These are phyloP conservation scores for Riparia riparia DNA, from an alignment of 2,113 vertebrate genomes.

Conservation along the genomic window DNA sequence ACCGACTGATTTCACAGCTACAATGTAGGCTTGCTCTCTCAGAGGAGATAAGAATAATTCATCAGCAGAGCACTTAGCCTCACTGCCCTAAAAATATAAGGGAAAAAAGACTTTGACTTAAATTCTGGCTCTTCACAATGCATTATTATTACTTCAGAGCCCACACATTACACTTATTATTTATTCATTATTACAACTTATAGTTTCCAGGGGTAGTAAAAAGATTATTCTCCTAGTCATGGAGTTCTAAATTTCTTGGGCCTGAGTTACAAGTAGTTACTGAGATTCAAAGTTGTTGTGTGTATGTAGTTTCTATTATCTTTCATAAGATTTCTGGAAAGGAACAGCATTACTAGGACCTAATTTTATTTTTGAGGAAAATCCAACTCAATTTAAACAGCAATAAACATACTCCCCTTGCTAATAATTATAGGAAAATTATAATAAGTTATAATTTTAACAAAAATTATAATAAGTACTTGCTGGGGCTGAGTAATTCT, in stretches of 20 bases:
- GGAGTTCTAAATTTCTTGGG: not conserved
- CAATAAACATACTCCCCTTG: not conserved
- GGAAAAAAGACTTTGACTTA: not conserved
- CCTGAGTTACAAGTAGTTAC: not conserved
- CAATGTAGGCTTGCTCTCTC: not conserved
- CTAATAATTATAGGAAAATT: not conserved
- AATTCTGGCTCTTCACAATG: not conserved
- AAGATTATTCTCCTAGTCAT: not conserved
- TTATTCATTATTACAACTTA: slow-evolving; percentile 11
- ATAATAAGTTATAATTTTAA: not conserved
- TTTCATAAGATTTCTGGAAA: not conserved
- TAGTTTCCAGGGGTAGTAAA: not conserved
- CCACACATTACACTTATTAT: not conserved
- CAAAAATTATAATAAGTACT: not conserved
- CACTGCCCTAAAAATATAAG: not conserved
- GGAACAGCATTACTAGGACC: not conserved
- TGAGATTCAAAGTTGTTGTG: not conserved
- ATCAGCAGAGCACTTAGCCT: not conserved
- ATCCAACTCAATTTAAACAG: not conserved
- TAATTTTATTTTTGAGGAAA: not conserved
- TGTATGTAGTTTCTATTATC: not conserved
- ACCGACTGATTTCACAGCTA: not conserved
- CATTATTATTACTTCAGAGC: not conserved
- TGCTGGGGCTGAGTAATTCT: not conserved
- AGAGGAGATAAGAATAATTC: slow-evolving; percentile 29